phyloP scores from a whole-genome alignment of 2,113 vertebrate species.

The Solenodon paradoxus region DNA sequence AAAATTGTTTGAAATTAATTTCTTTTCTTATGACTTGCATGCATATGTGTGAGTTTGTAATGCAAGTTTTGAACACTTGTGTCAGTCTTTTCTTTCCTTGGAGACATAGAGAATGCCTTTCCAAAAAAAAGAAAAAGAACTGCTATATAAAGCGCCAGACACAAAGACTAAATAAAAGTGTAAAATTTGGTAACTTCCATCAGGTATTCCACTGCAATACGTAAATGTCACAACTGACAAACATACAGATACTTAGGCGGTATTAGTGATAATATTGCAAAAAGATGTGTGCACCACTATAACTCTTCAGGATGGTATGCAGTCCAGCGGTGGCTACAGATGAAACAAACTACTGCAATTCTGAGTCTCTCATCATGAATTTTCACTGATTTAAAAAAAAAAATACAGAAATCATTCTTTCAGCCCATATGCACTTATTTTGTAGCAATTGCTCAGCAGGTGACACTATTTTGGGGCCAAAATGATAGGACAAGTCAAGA shows the following conservation, averaged over 20 bases:
- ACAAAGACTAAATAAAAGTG: neutral
- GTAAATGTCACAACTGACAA: neutral
- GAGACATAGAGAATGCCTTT: too few species aligned
- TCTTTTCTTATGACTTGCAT: conserved; percentile 26
- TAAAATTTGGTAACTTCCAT: neutral
- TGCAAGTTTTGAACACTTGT: conserved; percentile 41
- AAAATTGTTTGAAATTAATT: conserved; percentile 15
- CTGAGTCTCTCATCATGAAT: neutral
- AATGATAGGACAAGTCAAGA: neutral
- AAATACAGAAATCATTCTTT: neutral
- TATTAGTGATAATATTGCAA: neutral
- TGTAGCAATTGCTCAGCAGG: neutral
- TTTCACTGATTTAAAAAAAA: neutral
- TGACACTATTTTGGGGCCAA: neutral
- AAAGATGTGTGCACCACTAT: neutral
- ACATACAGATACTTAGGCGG: neutral
- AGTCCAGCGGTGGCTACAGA: neutral
- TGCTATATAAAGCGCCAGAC: neutral
- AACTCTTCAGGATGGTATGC: neutral
- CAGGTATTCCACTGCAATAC: neutral
- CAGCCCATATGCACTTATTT: neutral
- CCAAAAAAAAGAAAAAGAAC: too few species aligned
- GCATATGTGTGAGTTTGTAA: conserved; percentile 11
- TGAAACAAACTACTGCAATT: neutral
- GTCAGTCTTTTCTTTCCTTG: neutral